Evolutionary conservation across 2,797 vertebrate genomes (phyloP).

Genomic region (Smutsia gigantea): DNA sequence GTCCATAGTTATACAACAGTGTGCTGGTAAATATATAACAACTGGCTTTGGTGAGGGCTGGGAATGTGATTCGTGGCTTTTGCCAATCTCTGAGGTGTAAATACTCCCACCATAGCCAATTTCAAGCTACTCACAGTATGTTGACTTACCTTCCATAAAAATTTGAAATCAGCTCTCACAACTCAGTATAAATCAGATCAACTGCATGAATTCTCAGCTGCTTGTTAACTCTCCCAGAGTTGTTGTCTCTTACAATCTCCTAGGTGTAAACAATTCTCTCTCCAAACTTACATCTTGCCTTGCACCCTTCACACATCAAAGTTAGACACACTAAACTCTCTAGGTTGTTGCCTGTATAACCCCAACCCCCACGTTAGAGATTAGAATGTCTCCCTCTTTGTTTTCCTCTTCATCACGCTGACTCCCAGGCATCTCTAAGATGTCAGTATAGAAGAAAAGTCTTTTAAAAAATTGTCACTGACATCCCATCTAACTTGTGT

Average conservation of each 20-base stretch:
- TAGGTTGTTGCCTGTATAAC: neutral
- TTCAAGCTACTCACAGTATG: neutral
- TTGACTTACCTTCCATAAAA: neutral
- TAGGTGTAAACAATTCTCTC: neutral
- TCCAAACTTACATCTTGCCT: neutral
- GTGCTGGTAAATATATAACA: neutral
- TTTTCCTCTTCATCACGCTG: neutral
- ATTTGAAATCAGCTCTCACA: neutral
- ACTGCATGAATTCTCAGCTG: neutral
- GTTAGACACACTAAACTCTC: neutral
- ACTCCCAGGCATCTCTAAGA: neutral
- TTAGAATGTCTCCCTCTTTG: neutral
- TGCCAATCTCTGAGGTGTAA: neutral
- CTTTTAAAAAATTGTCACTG: neutral
- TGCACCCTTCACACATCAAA: neutral
- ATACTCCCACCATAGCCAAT: too few relatives aligned
- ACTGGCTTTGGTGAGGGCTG: neutral
- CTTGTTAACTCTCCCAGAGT: neutral
- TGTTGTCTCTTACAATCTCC: neutral
- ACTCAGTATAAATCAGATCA: neutral
- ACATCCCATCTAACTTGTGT: too few relatives aligned
- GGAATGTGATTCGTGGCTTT: neutral
- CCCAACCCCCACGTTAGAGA: neutral
- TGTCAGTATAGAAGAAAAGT: neutral
- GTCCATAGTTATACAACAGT: too few relatives aligned